phyloP scores from a whole-genome alignment of 2,113 vertebrate species.

The Oreochromis spilurus region DNA sequence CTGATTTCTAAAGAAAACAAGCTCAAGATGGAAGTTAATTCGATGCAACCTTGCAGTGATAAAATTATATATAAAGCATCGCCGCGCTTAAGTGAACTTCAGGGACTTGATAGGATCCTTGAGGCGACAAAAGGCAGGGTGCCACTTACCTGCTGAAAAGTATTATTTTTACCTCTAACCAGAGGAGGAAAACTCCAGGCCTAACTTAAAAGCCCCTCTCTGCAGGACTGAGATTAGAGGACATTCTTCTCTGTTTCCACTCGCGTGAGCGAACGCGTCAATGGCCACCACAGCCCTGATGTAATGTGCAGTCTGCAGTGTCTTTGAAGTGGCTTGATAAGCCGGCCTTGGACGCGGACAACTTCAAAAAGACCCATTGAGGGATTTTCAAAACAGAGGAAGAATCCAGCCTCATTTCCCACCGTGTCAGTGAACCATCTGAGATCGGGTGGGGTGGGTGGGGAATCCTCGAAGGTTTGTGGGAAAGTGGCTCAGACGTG shows the following conservation, averaged over 20 bases:
- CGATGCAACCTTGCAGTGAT: background rate
- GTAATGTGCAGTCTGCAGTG: slow-evolving; percentile 3
- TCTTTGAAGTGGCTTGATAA: slow-evolving; percentile 60
- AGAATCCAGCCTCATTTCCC: slow-evolving; percentile 41
- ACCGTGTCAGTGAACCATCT: background rate
- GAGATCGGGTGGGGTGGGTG: background rate
- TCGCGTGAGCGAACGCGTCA: background rate
- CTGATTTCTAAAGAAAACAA: background rate
- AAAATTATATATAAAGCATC: background rate
- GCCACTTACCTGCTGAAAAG: slow-evolving; percentile 47
- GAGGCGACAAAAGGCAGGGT: background rate
- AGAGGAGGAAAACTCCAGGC: slow-evolving; percentile 4
- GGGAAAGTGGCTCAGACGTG: slow-evolving; percentile 12
- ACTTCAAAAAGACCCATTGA: slow-evolving; percentile 28
- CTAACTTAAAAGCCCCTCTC: slow-evolving; percentile 46
- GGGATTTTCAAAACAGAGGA: slow-evolving; percentile 41
- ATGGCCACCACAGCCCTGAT: slow-evolving; percentile 27
- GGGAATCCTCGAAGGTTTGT: background rate
- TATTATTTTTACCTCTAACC: background rate
- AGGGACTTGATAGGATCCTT: slow-evolving; percentile 6
- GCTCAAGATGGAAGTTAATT: background rate
- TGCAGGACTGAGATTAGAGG: slow-evolving; percentile 58
- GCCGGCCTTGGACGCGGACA: background rate
- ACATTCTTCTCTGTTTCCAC: slow-evolving; percentile 47
- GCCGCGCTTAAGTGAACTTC: background rate